These are phyloP conservation scores for Ciona savignyi DNA, from an alignment of 23 tunicate genomes.

Conservation along the genomic window DNA sequence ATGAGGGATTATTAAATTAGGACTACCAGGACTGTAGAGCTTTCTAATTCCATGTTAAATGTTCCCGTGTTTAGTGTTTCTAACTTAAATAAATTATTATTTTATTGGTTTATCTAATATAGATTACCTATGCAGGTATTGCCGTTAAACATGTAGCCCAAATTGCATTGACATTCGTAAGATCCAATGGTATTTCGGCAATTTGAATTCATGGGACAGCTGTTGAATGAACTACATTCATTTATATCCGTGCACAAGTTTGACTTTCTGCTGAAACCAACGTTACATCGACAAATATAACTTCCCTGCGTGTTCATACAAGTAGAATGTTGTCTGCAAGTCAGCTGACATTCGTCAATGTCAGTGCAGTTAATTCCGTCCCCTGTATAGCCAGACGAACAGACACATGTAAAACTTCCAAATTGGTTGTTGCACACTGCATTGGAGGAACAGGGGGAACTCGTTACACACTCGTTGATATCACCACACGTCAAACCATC, in stretches of 20 bases:
- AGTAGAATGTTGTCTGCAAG: neutral
- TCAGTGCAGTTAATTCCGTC: neutral
- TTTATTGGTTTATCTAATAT: too few species aligned
- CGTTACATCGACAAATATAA: neutral
- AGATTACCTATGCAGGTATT: too few species aligned
- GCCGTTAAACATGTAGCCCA: neutral
- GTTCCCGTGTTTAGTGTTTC: too few species aligned
- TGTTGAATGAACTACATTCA: neutral
- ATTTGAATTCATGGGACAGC: neutral
- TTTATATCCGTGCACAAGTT: neutral
- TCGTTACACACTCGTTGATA: neutral
- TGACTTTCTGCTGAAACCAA: neutral
- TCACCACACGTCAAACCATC: neutral
- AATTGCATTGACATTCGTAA: neutral
- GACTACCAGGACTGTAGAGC: too few species aligned
- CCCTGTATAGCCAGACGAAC: neutral
- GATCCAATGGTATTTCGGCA: neutral
- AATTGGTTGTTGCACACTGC: neutral
- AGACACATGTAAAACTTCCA: neutral
- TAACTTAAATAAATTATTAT: too few species aligned
- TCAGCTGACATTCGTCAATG: neutral
- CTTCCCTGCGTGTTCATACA: neutral
- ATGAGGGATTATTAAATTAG: too few species aligned
- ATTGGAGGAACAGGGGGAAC: neutral
- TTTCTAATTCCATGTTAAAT: too few species aligned